Base-by-base conservation (phyloP, 2,797 vertebrate species). In the Pangasius sanitwongsei region DNA sequence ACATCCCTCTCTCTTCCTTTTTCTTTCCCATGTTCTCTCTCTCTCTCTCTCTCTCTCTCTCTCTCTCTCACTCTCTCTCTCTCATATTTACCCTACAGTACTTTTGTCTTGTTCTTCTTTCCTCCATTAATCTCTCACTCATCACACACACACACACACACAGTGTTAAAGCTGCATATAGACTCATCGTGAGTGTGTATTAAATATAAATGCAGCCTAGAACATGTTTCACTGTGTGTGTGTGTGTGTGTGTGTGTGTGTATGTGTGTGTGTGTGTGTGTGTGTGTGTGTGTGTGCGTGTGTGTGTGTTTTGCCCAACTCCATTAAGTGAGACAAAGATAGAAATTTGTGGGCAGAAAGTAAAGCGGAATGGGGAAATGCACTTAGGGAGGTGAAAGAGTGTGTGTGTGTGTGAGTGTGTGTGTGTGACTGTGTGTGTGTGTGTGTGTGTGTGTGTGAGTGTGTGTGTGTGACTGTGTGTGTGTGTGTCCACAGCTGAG, bases 81-180 rank as follows among this genome's bases (percentile, higher is more conserved):
- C 31, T 70, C 69, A 18, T 55, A 16, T 55, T 31, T n/a, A 80
- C 75, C 28, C 53, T 55, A 23, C 53, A 53, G 50, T 9, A 53
- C 20, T 82, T 78, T 55, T 41, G 23, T 81, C 23, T 37, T 37
- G 4, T 55, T 37, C 80, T 82, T 83, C 34, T 44, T 80, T 70
- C 53, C 31, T 48, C 63, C 57, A 53, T 34, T 70, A 80, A 61
- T 41, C 72, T 89, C 83, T 57, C 72, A 50, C 57, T 44, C n/a
- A 48, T 28, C n/a, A n/a, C n/a, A n/a, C n/a, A n/a, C n/a, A n/a
- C n/a, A n/a, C 15, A 20, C n/a, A 72, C 85, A 31, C n/a, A n/a
- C 90, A 88, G 82, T 82, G 90, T 92, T 89, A 90, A 82, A 91
- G 85, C 88, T 91, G n/a, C 41, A 48, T 16, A 78, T 4, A 50